phyloP scores from a whole-genome alignment of 2,888 invertebrate genomes.

The Griposia aprilina region DNA sequence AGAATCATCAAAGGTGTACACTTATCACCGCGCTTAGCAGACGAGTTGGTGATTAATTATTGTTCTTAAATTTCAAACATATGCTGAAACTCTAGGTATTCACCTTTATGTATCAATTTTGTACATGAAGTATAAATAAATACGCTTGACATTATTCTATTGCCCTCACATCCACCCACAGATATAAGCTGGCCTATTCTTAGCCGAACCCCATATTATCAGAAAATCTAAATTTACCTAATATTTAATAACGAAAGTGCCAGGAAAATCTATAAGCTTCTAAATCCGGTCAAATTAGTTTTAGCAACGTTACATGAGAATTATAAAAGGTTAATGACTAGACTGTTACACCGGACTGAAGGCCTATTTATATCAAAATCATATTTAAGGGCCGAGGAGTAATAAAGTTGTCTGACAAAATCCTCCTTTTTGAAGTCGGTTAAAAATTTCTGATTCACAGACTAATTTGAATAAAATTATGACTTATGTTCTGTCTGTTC shows the following conservation, averaged over 20 bases:
- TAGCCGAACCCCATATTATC: no score
- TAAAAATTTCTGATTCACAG: background rate
- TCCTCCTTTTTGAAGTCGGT: background rate
- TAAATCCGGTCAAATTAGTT: constrained; percentile 11
- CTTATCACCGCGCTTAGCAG: background rate
- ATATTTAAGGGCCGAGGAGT: background rate
- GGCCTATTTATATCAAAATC: constrained; percentile 23
- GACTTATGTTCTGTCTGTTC: background rate
- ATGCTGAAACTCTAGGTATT: background rate
- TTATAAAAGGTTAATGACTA: constrained; percentile 31
- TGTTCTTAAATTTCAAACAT: no score
- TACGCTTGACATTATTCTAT: background rate
- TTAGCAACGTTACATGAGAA: background rate
- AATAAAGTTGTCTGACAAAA: background rate
- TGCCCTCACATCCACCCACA: background rate
- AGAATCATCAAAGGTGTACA: background rate
- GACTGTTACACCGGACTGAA: background rate
- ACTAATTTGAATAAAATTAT: background rate
- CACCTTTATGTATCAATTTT: background rate
- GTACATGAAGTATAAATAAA: background rate
- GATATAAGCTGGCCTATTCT: background rate
- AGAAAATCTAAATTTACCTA: background rate
- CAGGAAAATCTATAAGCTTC: background rate
- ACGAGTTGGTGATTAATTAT: background rate
- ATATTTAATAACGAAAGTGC: background rate